Percentiles rank a stretch among this genome's conserved stretches.
These are phyloP conservation scores for Zaprionus africanus DNA, from an alignment of 1,140 invertebrate species.

Conservation along the genomic window DNA sequence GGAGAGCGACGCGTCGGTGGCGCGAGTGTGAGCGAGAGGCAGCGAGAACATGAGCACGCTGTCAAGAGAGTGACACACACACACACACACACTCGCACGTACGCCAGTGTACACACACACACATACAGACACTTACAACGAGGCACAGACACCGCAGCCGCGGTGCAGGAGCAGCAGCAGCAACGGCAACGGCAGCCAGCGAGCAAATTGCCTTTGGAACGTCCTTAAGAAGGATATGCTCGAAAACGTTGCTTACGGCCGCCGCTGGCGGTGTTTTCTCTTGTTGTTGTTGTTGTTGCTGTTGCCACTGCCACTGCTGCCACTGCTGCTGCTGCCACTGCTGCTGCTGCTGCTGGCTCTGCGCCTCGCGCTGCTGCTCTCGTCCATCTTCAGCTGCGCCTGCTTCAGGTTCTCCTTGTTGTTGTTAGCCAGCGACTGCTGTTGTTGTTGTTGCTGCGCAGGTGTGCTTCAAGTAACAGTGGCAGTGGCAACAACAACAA, in stretches of 20 bases:
- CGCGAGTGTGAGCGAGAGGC: constrained; percentile 12
- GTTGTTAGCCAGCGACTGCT: constrained; percentile 20
- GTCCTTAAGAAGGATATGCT: constrained; percentile 83
- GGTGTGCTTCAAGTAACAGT: constrained; percentile 40
- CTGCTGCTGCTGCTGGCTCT: constrained; percentile 28
- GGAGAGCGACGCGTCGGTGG: not conserved
- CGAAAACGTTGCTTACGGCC: constrained; percentile 73
- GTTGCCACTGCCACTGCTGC: constrained; percentile 18
- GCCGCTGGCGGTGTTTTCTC: constrained; percentile 36
- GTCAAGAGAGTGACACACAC: constrained; percentile 41
- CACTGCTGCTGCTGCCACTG: not conserved
- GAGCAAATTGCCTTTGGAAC: constrained; percentile 83
- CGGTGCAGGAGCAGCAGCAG: no score
- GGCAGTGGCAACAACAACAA: constrained; percentile 12
- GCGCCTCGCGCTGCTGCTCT: constrained; percentile 19
- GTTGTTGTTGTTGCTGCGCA: constrained; percentile 28
- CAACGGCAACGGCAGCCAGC: constrained; percentile 30
- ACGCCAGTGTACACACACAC: constrained; percentile 5
- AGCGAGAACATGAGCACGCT: not conserved
- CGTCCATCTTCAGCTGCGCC: constrained; percentile 4
- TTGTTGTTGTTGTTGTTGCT: constrained; percentile 39
- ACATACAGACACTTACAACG: constrained; percentile 28
- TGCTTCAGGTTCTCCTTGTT: not conserved
- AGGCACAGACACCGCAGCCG: constrained; percentile 9
- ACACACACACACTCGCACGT: constrained; percentile 14